These are phyloP conservation scores for Lutjanus campechanus DNA, from an alignment of 2,797 vertebrate species.

Conservation along the genomic window DNA sequence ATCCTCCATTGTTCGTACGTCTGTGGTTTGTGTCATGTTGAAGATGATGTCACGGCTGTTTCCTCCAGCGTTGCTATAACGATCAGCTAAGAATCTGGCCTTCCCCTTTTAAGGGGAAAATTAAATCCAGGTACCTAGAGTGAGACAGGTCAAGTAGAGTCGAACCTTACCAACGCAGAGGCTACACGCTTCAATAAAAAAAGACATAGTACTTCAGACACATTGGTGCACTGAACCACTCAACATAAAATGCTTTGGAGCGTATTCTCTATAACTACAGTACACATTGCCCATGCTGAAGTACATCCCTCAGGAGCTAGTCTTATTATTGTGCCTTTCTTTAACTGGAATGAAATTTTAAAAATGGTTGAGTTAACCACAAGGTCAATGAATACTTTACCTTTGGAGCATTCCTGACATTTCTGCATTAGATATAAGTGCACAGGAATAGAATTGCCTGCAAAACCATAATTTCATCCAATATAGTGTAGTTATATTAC, in stretches of 20 bases:
- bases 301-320: slow-evolving; percentile 4
- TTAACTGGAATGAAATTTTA: slow-evolving; percentile 30
- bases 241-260: slow-evolving; percentile 10
- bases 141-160: too few species aligned
- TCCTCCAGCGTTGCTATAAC: too few species aligned
- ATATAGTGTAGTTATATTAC: background rate
- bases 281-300: slow-evolving; percentile 1
- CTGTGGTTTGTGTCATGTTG: too few species aligned
- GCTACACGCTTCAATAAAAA: background rate
- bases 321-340: slow-evolving; percentile 22
- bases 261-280: background rate
- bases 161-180: too few species aligned
- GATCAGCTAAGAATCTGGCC: too few species aligned
- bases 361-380: slow-evolving; percentile 26
- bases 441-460: background rate
- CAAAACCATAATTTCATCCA: background rate
- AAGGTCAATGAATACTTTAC: slow-evolving; percentile 23
- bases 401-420: slow-evolving; percentile 14
- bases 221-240: slow-evolving; percentile 10
- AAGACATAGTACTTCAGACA: slow-evolving; percentile 11
- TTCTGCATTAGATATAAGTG: background rate
- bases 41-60: too few species aligned
- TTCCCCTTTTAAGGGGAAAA: too few species aligned
- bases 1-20: too few species aligned
- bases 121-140: too few species aligned